Evolutionary conservation across 92 coral and sea anemone species (phyloP).

Genomic region (Meandrina meandrites): DNA sequence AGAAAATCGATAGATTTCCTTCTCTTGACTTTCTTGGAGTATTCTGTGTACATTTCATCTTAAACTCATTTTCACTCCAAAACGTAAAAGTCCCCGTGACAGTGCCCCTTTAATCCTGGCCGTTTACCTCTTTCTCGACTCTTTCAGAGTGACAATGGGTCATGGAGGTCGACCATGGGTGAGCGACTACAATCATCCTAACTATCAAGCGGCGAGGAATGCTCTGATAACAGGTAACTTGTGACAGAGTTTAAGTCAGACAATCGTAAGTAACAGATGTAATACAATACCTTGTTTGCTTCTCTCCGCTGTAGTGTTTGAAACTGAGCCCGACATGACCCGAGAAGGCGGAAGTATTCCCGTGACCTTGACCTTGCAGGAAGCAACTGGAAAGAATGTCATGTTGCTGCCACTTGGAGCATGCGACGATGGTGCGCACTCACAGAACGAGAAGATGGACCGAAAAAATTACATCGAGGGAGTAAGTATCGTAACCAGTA

Average conservation of each 20-base stretch:
- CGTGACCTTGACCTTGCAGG: conserved; percentile 88
- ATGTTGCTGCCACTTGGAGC: conserved; percentile 90
- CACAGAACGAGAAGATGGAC: conserved; percentile 96
- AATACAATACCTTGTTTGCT: background rate
- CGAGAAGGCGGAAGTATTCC: conserved; percentile 99
- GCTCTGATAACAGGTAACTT: conserved; percentile 74
- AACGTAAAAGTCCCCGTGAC: too few species aligned
- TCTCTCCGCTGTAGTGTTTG: conserved; percentile 6
- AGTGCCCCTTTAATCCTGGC: too few species aligned
- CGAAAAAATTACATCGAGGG: conserved; percentile 87
- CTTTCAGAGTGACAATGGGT: conserved; percentile 66
- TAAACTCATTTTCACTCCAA: too few species aligned
- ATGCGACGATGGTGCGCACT: conserved; percentile 98
- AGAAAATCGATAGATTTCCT: too few species aligned
- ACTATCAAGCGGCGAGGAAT: conserved; percentile 72
- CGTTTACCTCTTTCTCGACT: too few species aligned
- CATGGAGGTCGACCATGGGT: conserved; percentile 83
- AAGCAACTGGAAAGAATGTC: conserved; percentile 90
- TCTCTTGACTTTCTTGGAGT: too few species aligned
- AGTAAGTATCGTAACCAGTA: conserved; percentile 56
- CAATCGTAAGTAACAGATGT: background rate
- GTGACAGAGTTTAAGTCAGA: background rate
- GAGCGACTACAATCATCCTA: conserved; percentile 82
- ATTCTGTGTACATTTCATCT: too few species aligned
- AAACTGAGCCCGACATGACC: conserved; percentile 79